Base-by-base conservation (phyloP, 2,797 vertebrate species). In the Neopelma chrysocephalum region DNA sequence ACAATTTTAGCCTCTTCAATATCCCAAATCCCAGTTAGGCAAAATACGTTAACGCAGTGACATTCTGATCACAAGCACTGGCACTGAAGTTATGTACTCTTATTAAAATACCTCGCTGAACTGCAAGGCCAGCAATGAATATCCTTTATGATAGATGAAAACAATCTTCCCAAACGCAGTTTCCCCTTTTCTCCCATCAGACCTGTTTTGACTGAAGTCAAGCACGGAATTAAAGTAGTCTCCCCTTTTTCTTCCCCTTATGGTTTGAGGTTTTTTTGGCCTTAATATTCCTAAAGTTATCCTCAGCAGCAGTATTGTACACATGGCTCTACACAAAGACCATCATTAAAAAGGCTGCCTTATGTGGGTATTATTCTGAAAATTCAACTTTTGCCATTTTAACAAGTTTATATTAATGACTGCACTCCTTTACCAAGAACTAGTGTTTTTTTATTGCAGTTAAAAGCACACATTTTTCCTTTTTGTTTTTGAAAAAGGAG, bases 121-220 rank as follows among this genome's bases (percentile, higher is more conserved):
- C 25, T 64, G 50, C 72, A 84, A 57, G 58, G 73, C 25, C 76
- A 80, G 66, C 34, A 89, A 72, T 70, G 31, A 93, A 50, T 85
- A 73, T 15, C 11, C 40, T 79, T 86, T 77, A 47, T 48, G 77
- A 92, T 78, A 86, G 69, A 92, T 61, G n/a, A 91, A 91, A 97
- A 90, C 31, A 85, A 76, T 87, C 57, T 77, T 77, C 43, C 64
- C 69, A 90, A 85, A 91, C 2, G 6, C 40, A 60, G 71, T 38
- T 91, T 79, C 20, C 38, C 43, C 57, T 29, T 5, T 57, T 93
- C 70, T 82, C 77, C 54, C 48, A 79, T 10, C 76, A 87, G 62
- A 66, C 5, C 23, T 22, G 11, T 75, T 87, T 71, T 20, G 38
- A 53, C 64, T 48, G 40, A 84, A 90, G 57, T 66, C 36, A 92